Conservation (phyloP, 2,113 vertebrate genomes). For the Cynoglossus semilaevis region DNA sequence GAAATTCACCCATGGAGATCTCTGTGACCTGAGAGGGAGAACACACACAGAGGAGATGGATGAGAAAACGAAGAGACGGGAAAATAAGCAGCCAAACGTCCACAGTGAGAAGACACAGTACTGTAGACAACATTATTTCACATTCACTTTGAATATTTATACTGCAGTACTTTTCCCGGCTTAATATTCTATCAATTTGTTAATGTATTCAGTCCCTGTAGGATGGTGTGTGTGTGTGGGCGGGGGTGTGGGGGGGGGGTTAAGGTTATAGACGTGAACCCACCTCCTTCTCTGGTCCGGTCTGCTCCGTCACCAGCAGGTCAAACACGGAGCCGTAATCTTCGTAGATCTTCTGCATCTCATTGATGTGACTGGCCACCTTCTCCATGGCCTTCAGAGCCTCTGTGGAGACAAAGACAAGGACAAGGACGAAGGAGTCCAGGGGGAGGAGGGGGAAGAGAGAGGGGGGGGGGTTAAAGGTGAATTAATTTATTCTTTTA, state of each 20-base stretch:
- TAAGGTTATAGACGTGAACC: background rate
- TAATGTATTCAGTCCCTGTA: constrained; percentile 41
- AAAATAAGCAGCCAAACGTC: constrained; percentile 6
- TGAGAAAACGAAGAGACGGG: background rate
- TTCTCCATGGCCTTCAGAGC: constrained; percentile 98
- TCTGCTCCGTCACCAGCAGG: constrained; percentile 93
- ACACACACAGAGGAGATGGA: background rate
- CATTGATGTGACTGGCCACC: constrained; percentile 97
- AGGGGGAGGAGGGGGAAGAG: too few species aligned
- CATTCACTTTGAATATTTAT: constrained; percentile 56
- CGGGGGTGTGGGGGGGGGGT: too few species aligned
- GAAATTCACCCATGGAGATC: constrained; percentile 97
- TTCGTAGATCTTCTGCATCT: constrained; percentile 99
- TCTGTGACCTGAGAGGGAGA: constrained; percentile 85
- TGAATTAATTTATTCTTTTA: too few species aligned
- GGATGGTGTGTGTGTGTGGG: constrained; percentile 2
- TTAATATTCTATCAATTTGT: constrained; percentile 54
- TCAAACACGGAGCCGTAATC: constrained; percentile 95
- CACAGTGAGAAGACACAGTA: constrained; percentile 5
- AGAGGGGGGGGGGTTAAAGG: too few species aligned
- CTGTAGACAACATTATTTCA: constrained; percentile 35
- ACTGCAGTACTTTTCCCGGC: constrained; percentile 13
- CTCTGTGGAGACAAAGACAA: constrained; percentile 74
- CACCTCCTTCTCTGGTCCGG: constrained; percentile 89
- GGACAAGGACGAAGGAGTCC: too few species aligned